These are phyloP conservation scores for Keiferia lycopersicella DNA, from an alignment of 2,888 invertebrate genomes.

Conservation along the genomic window DNA sequence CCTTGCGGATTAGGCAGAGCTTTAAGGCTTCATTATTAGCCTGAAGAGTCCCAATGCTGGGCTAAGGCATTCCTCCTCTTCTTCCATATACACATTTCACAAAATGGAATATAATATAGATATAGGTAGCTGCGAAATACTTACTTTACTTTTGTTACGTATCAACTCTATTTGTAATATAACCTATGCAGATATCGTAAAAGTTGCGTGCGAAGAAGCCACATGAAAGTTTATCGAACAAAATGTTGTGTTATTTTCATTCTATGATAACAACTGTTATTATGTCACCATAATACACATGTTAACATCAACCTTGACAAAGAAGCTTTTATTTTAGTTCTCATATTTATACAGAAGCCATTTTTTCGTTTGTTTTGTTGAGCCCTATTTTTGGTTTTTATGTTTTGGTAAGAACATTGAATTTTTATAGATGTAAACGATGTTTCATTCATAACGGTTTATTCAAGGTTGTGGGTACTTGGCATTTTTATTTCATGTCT, in stretches of 20 bases:
- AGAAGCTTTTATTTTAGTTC: background rate
- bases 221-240: slow-evolving; percentile 21
- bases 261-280: slow-evolving; percentile 18
- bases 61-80: no score
- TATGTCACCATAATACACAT: slow-evolving; percentile 23
- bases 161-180: no score
- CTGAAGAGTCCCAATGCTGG: no score
- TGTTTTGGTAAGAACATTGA: background rate
- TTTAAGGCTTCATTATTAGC: no score
- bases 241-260: slow-evolving; percentile 16
- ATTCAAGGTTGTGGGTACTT: background rate
- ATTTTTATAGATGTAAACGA: background rate
- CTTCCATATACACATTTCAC: no score
- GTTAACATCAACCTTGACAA: slow-evolving; percentile 24
- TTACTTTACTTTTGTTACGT: no score
- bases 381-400: slow-evolving; percentile 1
- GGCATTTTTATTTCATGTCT: background rate
- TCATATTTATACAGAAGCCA: background rate
- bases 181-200: no score
- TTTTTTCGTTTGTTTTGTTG: slow-evolving; percentile 17
- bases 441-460: slow-evolving; percentile 5
- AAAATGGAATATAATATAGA: no score
- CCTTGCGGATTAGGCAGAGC: no score
- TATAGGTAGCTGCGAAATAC: no score
- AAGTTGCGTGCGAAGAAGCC: slow-evolving; percentile 24